phyloP scores from a whole-genome alignment of 2,797 vertebrate species.

The Lophotriccus pileatus region DNA sequence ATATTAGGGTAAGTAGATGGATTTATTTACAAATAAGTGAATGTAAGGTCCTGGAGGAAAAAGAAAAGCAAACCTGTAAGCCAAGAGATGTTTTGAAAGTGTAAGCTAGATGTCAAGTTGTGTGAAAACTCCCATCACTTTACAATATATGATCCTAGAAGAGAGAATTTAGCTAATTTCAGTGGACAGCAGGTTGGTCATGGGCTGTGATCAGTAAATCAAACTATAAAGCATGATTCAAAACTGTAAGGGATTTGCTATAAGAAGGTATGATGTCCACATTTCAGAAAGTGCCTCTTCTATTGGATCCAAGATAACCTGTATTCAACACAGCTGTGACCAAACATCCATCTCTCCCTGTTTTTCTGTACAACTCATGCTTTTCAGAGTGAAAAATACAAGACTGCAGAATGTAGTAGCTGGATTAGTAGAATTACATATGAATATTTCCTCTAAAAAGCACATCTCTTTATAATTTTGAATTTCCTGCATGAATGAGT shows the following conservation, averaged over 20 bases:
- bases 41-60: not conserved
- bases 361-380: not conserved
- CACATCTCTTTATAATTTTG: not conserved
- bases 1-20: not conserved
- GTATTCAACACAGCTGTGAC: not conserved
- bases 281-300: not conserved
- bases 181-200: not conserved
- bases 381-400: not conserved
- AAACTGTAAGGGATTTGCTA: not conserved
- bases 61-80: not conserved
- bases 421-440: not conserved
- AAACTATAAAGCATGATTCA: not conserved
- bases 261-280: not conserved
- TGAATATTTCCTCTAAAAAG: not conserved
- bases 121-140: not conserved
- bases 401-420: not conserved
- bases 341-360: not conserved
- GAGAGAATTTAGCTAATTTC: not conserved
- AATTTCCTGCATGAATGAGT: not conserved
- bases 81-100: not conserved
- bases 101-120: not conserved
- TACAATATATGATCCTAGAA: not conserved
- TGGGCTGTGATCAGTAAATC: not conserved
- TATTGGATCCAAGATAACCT: not conserved
- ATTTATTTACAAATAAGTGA: not conserved